Evolutionary conservation across 2,797 vertebrate genomes (phyloP).

Genomic region (Hylomyscus alleni): DNA sequence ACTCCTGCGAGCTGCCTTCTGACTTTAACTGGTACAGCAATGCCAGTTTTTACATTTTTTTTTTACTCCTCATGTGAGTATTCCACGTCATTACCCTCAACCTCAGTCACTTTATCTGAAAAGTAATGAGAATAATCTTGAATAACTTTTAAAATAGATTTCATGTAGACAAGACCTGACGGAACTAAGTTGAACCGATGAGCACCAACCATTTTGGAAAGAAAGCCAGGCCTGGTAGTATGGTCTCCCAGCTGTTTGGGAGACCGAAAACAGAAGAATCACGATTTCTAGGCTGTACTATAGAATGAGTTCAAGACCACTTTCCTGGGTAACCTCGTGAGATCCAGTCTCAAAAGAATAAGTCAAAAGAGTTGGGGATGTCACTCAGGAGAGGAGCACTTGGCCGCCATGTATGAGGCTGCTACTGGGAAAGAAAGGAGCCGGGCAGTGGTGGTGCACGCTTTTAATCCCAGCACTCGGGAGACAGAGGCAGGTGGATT

Average conservation of each 20-base stretch:
- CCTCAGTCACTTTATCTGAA: slow-evolving; percentile 21
- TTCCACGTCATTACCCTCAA: neutral
- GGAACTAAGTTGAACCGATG: neutral
- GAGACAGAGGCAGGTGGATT: no score
- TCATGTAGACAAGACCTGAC: neutral
- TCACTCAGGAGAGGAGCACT: no score
- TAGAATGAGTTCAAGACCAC: neutral
- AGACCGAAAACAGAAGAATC: neutral
- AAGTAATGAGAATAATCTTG: slow-evolving; percentile 6
- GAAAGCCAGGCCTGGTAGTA: neutral
- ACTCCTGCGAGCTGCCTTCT: neutral
- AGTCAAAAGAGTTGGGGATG: neutral
- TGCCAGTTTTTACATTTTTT: neutral
- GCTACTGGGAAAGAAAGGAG: neutral
- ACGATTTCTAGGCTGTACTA: neutral
- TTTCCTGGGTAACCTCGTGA: neutral
- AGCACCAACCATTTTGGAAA: neutral
- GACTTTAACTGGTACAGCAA: neutral
- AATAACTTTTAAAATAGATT: neutral
- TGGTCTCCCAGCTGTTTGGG: neutral
- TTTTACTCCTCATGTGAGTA: neutral
- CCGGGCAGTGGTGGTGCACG: no score
- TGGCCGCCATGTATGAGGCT: neutral
- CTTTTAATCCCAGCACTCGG: no score
- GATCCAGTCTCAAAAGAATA: neutral